Evolutionary conservation across 1,140 invertebrate genomes (phyloP), one percentile per base, ranked within the genome.

Genomic region (Mamestra configurata): DNA sequence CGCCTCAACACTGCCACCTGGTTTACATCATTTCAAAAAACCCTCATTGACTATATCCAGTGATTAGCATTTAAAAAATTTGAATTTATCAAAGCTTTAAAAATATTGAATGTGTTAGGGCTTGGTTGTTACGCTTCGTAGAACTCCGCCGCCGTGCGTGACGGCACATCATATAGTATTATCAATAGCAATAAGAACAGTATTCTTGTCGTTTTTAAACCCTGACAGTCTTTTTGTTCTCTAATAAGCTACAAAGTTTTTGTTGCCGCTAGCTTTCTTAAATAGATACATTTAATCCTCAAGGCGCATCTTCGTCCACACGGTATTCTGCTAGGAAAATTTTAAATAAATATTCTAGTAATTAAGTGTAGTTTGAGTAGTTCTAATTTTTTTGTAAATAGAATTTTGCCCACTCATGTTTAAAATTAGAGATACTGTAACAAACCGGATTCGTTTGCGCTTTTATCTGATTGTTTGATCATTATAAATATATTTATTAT

Each of bases 181-280:
- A 68, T 40, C 22, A 43, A 46, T 66, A 66, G 61, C 61, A 66
- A 40, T 66, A 66, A 37, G 40, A 37, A 66, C 61, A 66, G 61
- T 66, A 66, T 66, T 66, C 2, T 70, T 27, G 40, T 46, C 13
- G 43, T 46, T 13, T 46, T 46, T 46, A 15, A 15, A 31, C 27
- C 5, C 27, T 31, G 27, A 31, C 1, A 31, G 5, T 31, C 27
- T 3, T 31, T 31, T 31, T 31, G 5, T 31, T 1, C 5, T 5
- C 27, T 31, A 31, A 3, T 3, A 31, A 31, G 2, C 27, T 31
- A 31, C 5, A n/a, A n/a, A n/a, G n/a, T n/a, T n/a, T n/a, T n/a
- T n/a, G n/a, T n/a, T 40, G 37, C 8, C 37, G 0, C 37, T 40
- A 5, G 27, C 27, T 31, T 5, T 31, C 27, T 31, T 31, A n/a